These are phyloP conservation scores for Chitala chitala DNA, from an alignment of 2,113 vertebrate species.

Conservation along the genomic window DNA sequence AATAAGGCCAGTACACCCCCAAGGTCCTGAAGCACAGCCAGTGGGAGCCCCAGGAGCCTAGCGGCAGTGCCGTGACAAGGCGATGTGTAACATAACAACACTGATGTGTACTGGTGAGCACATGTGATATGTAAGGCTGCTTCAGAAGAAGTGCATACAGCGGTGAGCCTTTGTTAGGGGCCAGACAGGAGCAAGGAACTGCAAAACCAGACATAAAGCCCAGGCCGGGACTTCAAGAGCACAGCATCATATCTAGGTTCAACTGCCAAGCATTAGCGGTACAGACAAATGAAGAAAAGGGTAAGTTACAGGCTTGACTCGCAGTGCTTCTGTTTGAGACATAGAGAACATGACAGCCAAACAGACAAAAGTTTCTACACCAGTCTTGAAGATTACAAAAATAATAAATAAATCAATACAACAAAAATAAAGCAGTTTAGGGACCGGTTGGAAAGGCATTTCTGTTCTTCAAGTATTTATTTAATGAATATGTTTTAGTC, in stretches of 20 bases:
- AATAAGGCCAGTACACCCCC: background rate
- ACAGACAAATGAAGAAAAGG: conserved; percentile 1
- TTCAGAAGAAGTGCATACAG: conserved; percentile 34
- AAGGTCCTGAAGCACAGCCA: background rate
- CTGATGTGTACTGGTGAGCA: conserved; percentile 35
- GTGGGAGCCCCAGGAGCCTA: background rate
- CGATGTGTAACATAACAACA: background rate
- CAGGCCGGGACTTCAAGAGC: background rate
- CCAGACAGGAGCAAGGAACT: conserved; percentile 30
- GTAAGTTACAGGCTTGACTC: background rate
- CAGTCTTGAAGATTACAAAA: background rate
- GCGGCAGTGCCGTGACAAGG: background rate
- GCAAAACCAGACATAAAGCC: no score
- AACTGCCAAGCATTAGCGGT: conserved; percentile 14
- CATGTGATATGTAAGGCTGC: conserved; percentile 50
- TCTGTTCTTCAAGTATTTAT: conserved; percentile 30
- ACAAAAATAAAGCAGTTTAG: conserved; percentile 4
- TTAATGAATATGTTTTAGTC: conserved; percentile 2
- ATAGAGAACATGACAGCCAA: no score
- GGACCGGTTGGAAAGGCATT: conserved; percentile 11
- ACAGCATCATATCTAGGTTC: conserved; percentile 16
- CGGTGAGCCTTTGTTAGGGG: conserved; percentile 12
- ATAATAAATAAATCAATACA: background rate
- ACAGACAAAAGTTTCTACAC: background rate
- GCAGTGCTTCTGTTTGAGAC: background rate